A percentile compares a stretch with the other conserved stretches of the same genome.
These are phyloP conservation scores for Daubentonia madagascariensis DNA, from an alignment of 2,113 vertebrate species.

Conservation along the genomic window DNA sequence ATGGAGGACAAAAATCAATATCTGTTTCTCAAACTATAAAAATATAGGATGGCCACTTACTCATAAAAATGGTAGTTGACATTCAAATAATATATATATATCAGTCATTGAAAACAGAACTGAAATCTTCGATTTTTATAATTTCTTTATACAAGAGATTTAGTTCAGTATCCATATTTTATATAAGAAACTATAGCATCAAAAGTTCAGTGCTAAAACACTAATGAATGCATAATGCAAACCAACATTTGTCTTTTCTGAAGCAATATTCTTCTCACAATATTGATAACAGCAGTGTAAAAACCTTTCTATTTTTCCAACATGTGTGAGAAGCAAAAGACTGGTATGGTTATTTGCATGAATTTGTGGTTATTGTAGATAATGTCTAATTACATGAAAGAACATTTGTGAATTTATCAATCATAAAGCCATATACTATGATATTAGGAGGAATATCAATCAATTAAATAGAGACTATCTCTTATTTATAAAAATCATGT, in stretches of 20 bases:
- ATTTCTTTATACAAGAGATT: background rate
- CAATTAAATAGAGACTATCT: background rate
- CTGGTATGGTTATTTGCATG: background rate
- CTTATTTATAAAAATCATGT: constrained; percentile 21
- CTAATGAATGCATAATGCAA: background rate
- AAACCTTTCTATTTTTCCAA: background rate
- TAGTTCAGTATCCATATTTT: background rate
- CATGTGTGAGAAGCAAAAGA: background rate
- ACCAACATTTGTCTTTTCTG: background rate
- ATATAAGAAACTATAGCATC: background rate
- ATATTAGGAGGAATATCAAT: background rate
- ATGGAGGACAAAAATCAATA: background rate
- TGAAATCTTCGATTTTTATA: background rate
- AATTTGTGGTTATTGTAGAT: background rate
- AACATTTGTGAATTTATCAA: background rate
- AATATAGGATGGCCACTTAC: background rate
- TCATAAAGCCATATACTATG: background rate
- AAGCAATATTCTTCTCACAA: background rate
- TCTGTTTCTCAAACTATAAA: background rate
- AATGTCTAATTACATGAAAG: background rate
- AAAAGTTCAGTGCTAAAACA: background rate
- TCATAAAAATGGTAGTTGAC: background rate
- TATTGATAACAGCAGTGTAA: background rate
- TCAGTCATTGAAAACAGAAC: background rate
- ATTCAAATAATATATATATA: background rate